Percentiles rank a stretch among this genome's conserved stretches.
phyloP scores from a whole-genome alignment of 2,113 vertebrate genomes.

The Eulemur rufifrons region DNA sequence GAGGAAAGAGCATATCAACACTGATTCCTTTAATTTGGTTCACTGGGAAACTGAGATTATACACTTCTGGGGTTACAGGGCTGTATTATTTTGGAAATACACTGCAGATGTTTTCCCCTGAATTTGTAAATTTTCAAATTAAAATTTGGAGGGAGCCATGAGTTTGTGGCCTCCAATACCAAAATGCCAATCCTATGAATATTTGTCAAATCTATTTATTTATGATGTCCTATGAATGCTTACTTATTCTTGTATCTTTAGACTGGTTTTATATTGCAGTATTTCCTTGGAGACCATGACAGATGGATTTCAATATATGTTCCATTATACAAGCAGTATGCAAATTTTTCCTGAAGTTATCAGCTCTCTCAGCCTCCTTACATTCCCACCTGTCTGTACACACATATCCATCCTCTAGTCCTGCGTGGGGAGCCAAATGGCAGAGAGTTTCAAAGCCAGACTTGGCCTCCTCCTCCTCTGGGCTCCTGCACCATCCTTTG shows the following conservation, averaged over 20 bases:
- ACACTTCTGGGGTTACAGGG: rapidly evolving
- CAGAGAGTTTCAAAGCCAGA: not conserved
- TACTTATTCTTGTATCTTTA: slow-evolving; percentile 25
- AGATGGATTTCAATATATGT: not conserved
- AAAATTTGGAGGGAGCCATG: not conserved
- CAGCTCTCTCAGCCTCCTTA: not conserved
- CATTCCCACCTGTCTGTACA: too few relatives aligned
- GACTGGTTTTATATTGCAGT: not conserved
- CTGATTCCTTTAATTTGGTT: not conserved
- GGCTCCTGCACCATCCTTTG: rapidly evolving
- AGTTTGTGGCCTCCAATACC: slow-evolving; percentile 32
- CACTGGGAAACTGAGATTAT: not conserved
- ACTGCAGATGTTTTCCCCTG: not conserved
- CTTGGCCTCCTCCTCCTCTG: too few relatives aligned
- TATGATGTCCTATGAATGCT: not conserved
- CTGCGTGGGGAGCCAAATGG: rapidly evolving
- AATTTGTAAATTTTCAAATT: not conserved
- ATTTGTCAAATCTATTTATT: slow-evolving; percentile 12
- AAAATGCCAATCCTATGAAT: slow-evolving; percentile 39
- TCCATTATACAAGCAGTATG: not conserved
- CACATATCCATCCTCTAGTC: not conserved
- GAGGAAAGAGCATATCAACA: not conserved
- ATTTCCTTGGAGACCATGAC: not conserved
- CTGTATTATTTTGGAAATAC: not conserved
- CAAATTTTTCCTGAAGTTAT: not conserved